phyloP scores from a whole-genome alignment of 2,888 invertebrate genomes.

The Lacanobia oleracea region DNA sequence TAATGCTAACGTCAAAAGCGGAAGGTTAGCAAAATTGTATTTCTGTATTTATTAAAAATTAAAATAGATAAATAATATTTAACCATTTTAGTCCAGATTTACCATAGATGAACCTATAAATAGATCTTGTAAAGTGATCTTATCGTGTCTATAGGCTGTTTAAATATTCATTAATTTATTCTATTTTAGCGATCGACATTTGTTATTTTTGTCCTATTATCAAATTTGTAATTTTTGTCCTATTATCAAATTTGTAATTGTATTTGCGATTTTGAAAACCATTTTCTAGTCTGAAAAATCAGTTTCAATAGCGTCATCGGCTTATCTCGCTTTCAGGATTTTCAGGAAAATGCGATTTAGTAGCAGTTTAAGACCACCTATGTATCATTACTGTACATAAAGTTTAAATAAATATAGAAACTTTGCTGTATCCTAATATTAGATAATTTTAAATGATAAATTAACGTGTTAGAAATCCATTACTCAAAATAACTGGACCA shows the following conservation, averaged over 20 bases:
- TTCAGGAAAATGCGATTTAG: too few species aligned
- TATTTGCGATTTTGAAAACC: too few species aligned
- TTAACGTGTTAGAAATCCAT: background rate
- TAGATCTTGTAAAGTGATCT: background rate
- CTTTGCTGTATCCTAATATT: too few species aligned
- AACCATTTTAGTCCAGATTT: constrained; percentile 22
- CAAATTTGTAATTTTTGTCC: too few species aligned
- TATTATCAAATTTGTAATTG: too few species aligned
- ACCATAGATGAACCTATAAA: background rate
- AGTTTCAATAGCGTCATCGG: too few species aligned
- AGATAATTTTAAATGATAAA: too few species aligned
- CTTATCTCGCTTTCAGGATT: too few species aligned
- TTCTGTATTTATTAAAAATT: constrained; percentile 1
- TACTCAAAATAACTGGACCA: background rate
- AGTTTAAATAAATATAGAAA: too few species aligned
- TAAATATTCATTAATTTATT: background rate
- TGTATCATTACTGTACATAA: too few species aligned
- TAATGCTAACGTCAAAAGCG: background rate
- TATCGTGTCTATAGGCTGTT: background rate
- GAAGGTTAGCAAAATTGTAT: constrained; percentile 2
- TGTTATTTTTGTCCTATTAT: background rate
- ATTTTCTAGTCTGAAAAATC: too few species aligned
- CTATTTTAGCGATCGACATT: background rate
- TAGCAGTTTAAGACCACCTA: too few species aligned
- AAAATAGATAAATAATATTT: background rate